Base-by-base conservation (phyloP, 1,140 invertebrate genomes). In the Drosophila busckii region DNA sequence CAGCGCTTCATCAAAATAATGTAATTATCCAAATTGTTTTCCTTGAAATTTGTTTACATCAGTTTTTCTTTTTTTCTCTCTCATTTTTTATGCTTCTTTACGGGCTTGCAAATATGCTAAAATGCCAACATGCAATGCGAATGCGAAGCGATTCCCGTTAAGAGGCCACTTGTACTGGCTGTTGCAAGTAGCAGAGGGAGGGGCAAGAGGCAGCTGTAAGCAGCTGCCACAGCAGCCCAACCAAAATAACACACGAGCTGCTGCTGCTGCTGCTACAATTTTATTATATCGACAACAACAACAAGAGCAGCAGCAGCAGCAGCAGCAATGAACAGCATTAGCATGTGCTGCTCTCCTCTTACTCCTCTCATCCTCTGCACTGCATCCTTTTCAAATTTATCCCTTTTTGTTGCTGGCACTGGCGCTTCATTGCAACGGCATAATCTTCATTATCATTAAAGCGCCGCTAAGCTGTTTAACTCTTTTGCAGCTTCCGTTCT, bases 1-100 rank as follows among this genome's bases (percentile, higher is more conserved):
- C 69, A 69, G 66, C 75, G 73, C 73, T 68, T 65, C 73, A 61
- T 73, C 75, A 73, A 80, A 80, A 80, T 80, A 82, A 80, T 80
- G 76, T 75, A 83, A 80, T 80, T 80, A 80, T 82, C 69, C 64
- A 80, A 82, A 80, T 80, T 80, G 75, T 82, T 82, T 82, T 82
- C 75, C 68, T 82, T 82, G 75, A 82, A 80, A 80, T 80, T 73
- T 80, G 75, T 69, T 80, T 80, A 82, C 75, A 80, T 80, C 75
- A 73, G 82, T 80, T 50, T 26, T 45, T 68, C 20, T 42, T 22
- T 52, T 29, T 40, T 35, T 12, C n/a, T n/a, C n/a, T n/a, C n/a
- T n/a, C n/a, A n/a, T n/a, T n/a, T n/a, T n/a, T n/a, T n/a, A n/a
- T n/a, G n/a, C n/a, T n/a, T n/a, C n/a, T 44, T 54, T 58, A 45